These are phyloP conservation scores for Ophioninae sp. DNA, from an alignment of 2,888 invertebrate species.

Conservation along the genomic window DNA sequence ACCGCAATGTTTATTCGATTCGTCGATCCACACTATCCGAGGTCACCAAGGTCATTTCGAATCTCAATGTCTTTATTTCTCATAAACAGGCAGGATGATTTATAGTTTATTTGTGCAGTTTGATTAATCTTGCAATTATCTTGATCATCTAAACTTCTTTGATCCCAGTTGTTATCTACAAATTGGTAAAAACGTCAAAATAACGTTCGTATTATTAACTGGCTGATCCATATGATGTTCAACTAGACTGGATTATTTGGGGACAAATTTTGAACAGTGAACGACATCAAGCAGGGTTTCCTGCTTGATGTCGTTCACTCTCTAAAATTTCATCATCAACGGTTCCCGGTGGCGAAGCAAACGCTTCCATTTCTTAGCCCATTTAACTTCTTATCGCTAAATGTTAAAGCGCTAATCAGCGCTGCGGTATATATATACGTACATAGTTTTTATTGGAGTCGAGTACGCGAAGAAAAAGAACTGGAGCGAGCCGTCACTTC, in stretches of 20 bases:
- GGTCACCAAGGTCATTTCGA: too few relatives aligned
- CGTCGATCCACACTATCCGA: too few relatives aligned
- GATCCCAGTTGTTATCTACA: neutral
- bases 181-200: neutral
- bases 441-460: constrained; percentile 21
- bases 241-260: neutral
- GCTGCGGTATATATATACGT: constrained; percentile 18
- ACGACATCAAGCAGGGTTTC: neutral
- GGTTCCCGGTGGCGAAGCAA: neutral
- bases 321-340: too few relatives aligned
- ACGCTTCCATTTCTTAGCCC: constrained; percentile 32
- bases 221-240: neutral
- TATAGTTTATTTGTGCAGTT: neutral
- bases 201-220: neutral
- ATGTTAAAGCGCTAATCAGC: constrained; percentile 49
- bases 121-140: neutral
- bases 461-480: neutral
- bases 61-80: too few relatives aligned
- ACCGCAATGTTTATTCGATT: too few relatives aligned
- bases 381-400: constrained; percentile 58
- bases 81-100: too few relatives aligned
- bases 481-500: constrained; percentile 21
- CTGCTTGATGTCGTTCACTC: too few relatives aligned
- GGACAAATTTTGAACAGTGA: neutral
- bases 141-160: neutral